Percentiles rank a stretch among this genome's conserved stretches.
Conservation (phyloP, 2,113 vertebrate genomes). For the Serilophus lunatus region DNA sequence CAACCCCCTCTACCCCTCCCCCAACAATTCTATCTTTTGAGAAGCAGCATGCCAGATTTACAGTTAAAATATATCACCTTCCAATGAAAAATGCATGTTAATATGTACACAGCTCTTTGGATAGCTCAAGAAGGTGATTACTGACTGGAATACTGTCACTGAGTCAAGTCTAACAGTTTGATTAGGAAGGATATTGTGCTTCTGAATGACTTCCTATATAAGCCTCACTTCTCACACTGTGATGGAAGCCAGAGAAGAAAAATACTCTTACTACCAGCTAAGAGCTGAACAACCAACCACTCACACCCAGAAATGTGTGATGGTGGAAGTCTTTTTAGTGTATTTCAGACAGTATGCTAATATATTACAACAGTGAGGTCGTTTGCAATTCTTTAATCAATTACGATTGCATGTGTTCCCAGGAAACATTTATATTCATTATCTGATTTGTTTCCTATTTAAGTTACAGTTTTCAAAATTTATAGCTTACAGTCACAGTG, state of each 20-base stretch:
- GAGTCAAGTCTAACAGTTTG: background rate
- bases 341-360: background rate
- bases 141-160: background rate
- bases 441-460: background rate
- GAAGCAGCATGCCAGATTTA: background rate
- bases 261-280: background rate
- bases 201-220: conserved; percentile 1
- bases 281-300: background rate
- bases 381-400: background rate
- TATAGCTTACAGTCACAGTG: background rate
- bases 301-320: background rate
- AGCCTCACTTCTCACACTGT: background rate
- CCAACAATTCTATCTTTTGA: background rate
- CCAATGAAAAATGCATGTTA: background rate
- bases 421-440: background rate
- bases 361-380: background rate
- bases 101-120: background rate
- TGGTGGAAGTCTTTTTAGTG: background rate
- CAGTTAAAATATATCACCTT: background rate
- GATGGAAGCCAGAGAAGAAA: background rate
- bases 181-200: background rate
- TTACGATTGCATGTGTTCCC: background rate
- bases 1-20: fast-evolving
- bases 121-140: background rate
- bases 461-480: background rate